phyloP scores from a whole-genome alignment of 2,113 vertebrate genomes.

The Mellivora capensis region DNA sequence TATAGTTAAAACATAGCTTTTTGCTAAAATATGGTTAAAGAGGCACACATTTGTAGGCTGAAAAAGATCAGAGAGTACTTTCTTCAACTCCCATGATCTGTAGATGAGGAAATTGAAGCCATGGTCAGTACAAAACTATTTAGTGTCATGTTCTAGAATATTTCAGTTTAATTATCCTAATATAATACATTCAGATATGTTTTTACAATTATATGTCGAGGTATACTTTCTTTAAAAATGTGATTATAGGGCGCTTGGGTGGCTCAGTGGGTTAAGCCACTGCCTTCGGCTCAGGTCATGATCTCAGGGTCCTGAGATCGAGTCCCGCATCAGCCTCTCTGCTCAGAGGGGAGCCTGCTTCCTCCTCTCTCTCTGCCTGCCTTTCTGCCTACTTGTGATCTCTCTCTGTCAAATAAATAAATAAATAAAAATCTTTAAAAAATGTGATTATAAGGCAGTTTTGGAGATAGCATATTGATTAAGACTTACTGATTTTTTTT shows the following conservation, averaged over 20 bases:
- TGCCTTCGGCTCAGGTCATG: no score
- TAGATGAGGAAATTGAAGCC: neutral
- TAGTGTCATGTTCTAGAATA: neutral
- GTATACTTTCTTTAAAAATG: neutral
- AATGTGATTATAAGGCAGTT: neutral
- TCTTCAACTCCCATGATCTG: neutral
- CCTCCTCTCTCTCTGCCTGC: no score
- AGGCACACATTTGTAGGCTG: neutral
- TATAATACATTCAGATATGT: neutral
- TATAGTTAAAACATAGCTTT: neutral
- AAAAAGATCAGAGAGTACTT: neutral
- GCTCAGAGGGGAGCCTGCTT: no score
- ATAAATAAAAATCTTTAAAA: no score
- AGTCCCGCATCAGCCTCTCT: no score
- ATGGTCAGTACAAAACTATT: neutral
- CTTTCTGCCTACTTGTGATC: no score
- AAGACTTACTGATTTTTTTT: neutral
- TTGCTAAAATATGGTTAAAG: neutral
- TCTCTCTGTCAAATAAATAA: no score
- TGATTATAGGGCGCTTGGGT: neutral
- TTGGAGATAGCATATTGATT: neutral
- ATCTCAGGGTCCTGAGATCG: no score
- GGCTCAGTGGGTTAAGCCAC: no score
- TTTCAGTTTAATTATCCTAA: neutral
- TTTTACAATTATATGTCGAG: neutral